These are phyloP conservation scores for Hypselothyrea guttata DNA, from an alignment of 2,888 invertebrate genomes.

Conservation along the genomic window DNA sequence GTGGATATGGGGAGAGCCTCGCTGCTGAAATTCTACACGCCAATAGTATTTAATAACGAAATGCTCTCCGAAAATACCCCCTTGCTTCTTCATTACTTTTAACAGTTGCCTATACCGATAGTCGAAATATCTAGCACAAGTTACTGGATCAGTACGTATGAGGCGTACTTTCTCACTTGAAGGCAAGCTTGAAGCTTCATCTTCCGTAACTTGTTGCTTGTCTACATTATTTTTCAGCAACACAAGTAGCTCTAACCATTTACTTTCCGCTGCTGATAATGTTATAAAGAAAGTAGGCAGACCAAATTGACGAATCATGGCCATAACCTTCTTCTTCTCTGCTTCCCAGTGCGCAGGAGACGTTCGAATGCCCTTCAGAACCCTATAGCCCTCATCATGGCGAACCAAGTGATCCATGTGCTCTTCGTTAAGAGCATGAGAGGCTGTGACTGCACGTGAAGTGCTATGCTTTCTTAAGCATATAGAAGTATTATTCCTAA, in stretches of 20 bases:
- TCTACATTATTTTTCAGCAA: constrained; percentile 1
- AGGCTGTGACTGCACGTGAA: background rate
- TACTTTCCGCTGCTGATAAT: constrained; percentile 8
- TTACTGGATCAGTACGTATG: background rate
- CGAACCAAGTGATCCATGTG: background rate
- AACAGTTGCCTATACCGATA: background rate
- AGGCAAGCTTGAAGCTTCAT: constrained; percentile 2
- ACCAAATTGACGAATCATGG: constrained; percentile 5
- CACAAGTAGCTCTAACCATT: constrained; percentile 2
- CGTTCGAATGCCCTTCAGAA: constrained; percentile 22
- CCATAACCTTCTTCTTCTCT: constrained; percentile 20
- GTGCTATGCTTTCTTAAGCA: constrained; percentile 4
- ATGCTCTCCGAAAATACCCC: background rate
- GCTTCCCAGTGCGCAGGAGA: constrained; percentile 43
- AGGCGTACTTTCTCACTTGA: background rate
- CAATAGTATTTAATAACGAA: constrained; percentile 5
- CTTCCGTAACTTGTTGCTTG: constrained; percentile 4
- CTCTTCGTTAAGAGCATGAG: background rate
- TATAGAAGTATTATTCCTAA: constrained; percentile 6
- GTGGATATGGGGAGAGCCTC: constrained; percentile 8
- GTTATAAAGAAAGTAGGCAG: constrained; percentile 7
- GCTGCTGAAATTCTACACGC: constrained; percentile 13
- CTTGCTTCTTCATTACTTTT: background rate
- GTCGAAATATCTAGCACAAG: background rate
- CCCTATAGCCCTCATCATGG: background rate